Evolutionary conservation across 2,888 invertebrate genomes (phyloP).

Genomic region (Cordilura impudica): DNA sequence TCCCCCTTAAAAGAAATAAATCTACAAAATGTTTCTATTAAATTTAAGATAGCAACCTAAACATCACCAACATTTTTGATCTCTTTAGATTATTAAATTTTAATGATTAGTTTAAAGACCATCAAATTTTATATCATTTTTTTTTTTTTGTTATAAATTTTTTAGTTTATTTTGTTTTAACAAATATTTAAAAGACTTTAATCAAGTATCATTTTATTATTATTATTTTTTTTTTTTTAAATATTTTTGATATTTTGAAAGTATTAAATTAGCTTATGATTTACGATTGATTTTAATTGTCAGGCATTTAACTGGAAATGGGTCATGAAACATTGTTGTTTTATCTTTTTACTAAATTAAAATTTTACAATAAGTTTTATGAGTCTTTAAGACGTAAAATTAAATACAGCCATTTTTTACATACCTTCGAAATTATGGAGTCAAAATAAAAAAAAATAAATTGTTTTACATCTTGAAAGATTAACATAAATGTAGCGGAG

Average conservation of each 20-base stretch:
- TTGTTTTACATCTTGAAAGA: too few relatives aligned
- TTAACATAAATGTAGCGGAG: too few relatives aligned
- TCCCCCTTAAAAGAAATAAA: neutral
- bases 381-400: neutral
- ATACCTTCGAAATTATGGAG: too few relatives aligned
- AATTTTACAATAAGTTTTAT: neutral
- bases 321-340: neutral
- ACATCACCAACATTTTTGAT: neutral
- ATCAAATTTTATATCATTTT: neutral
- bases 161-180: neutral
- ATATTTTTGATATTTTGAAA: neutral
- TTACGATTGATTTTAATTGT: neutral
- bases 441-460: too few relatives aligned
- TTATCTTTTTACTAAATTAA: neutral
- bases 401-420: too few relatives aligned
- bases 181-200: neutral
- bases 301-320: neutral
- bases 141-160: neutral
- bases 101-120: neutral
- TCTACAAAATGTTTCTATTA: slow-evolving; percentile 47
- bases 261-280: neutral
- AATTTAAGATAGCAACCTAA: neutral
- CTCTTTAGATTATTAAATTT: neutral
- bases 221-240: neutral
- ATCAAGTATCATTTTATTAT: neutral